Percentiles rank a stretch among this genome's conserved stretches.
Conservation (phyloP, 2,888 invertebrate species). For the Oscheius sp. region DNA sequence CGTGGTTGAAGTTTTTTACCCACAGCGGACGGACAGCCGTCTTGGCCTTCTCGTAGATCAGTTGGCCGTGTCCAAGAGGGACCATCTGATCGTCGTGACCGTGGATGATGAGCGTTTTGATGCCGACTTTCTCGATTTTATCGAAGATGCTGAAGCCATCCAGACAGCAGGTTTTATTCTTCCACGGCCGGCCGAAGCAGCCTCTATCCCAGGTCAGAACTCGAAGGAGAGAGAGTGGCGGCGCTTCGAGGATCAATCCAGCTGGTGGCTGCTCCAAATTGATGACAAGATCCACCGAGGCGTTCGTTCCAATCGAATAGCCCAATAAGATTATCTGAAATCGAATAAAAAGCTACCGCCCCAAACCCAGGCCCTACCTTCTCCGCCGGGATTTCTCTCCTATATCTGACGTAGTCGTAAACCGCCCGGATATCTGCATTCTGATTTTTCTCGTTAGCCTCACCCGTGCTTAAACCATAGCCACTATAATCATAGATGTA, state of each 20-base stretch:
- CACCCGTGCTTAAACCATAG: conserved; percentile 57
- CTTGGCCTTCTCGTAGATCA: conserved; percentile 36
- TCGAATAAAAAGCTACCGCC: no score
- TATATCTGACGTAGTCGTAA: conserved; percentile 39
- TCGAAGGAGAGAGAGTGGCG: conserved; percentile 50
- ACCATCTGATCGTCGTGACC: conserved; percentile 55
- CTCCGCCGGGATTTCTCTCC: conserved; percentile 37
- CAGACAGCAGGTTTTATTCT: conserved; percentile 39
- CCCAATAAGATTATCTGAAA: conserved; percentile 52
- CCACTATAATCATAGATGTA: conserved; percentile 62
- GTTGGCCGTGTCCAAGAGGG: conserved; percentile 52
- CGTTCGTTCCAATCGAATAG: conserved; percentile 58
- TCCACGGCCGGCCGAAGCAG: conserved; percentile 41
- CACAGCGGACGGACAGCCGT: conserved; percentile 42
- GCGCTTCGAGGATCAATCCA: conserved; percentile 50
- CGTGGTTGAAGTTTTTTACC: conserved; percentile 49
- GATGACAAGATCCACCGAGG: conserved; percentile 40
- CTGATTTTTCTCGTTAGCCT: conserved; percentile 44
- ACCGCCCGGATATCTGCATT: conserved; percentile 56
- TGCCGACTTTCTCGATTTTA: conserved; percentile 49
- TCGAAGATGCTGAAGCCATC: conserved; percentile 50
- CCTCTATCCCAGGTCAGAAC: conserved; percentile 41
- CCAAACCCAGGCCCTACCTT: conserved; percentile 31
- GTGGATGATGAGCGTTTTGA: conserved; percentile 56
- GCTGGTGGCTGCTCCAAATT: conserved; percentile 1